These are phyloP conservation scores for Nymphalis io DNA, from an alignment of 1,140 invertebrate species.

Conservation along the genomic window DNA sequence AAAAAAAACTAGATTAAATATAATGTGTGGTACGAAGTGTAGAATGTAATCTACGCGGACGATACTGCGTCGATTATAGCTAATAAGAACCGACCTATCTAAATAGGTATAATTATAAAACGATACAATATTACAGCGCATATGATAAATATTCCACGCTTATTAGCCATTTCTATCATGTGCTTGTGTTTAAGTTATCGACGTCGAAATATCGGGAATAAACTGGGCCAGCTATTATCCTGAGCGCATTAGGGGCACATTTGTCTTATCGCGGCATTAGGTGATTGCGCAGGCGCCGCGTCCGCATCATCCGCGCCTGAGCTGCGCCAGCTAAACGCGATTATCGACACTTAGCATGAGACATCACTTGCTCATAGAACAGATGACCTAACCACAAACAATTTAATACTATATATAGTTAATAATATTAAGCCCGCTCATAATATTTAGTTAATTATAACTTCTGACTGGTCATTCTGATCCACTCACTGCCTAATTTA, in stretches of 20 bases:
- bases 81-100: too few species aligned
- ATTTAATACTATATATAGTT: too few species aligned
- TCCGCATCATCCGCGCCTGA: not conserved
- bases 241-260: constrained; percentile 18
- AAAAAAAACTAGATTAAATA: not conserved
- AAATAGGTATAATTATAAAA: too few species aligned
- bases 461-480: not conserved
- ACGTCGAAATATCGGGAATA: not conserved
- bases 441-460: constrained; percentile 1
- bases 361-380: constrained; percentile 3
- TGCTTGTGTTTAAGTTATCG: too few species aligned
- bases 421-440: not conserved
- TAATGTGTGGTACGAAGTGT: not conserved
- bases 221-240: constrained; percentile 12
- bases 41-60: not conserved
- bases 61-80: not conserved
- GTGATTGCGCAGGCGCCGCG: constrained; percentile 13
- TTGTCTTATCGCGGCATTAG: constrained; percentile 1
- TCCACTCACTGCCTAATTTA: not conserved
- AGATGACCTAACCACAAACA: constrained; percentile 21
- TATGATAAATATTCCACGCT: too few species aligned
- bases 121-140: too few species aligned
- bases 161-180: too few species aligned
- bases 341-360: not conserved
- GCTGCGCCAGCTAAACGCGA: too few species aligned